Evolutionary conservation across 92 coral and sea anemone species (phyloP).

Genomic region (Paramuricea clavata): DNA sequence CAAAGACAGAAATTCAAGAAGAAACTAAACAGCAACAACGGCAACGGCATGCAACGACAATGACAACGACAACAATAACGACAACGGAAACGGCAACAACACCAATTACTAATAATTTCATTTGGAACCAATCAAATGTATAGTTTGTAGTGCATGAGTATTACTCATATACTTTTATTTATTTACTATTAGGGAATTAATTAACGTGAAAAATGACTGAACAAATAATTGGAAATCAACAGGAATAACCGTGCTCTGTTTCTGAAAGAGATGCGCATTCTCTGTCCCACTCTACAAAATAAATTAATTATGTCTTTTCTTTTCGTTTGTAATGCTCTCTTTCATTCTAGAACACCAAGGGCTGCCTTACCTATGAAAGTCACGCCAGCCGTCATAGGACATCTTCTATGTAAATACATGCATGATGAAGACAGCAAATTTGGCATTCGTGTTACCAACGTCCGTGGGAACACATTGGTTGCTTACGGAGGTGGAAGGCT

Average conservation of each 20-base stretch:
- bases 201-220: too few species aligned
- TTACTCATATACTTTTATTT: too few species aligned
- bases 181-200: too few species aligned
- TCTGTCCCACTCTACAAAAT: too few species aligned
- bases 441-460: conserved; percentile 79
- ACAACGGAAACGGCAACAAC: not conserved
- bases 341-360: conserved; percentile 73
- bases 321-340: too few species aligned
- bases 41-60: not conserved
- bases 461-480: conserved; percentile 75
- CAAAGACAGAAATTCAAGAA: not conserved
- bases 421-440: conserved; percentile 83
- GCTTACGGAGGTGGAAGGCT: conserved; percentile 83
- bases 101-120: too few species aligned
- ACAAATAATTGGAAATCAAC: too few species aligned
- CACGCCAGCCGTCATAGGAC: conserved; percentile 54
- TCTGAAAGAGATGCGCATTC: too few species aligned
- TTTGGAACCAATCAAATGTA: too few species aligned
- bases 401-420: conserved; percentile 76
- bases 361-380: conserved; percentile 49
- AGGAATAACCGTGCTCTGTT: too few species aligned
- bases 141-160: too few species aligned
- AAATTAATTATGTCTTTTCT: too few species aligned
- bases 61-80: not conserved
- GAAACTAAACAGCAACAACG: not conserved